Percentiles rank a stretch among this genome's conserved stretches.
phyloP scores from a whole-genome alignment of 2,888 invertebrate genomes.

The Caenorhabditis sp. region DNA sequence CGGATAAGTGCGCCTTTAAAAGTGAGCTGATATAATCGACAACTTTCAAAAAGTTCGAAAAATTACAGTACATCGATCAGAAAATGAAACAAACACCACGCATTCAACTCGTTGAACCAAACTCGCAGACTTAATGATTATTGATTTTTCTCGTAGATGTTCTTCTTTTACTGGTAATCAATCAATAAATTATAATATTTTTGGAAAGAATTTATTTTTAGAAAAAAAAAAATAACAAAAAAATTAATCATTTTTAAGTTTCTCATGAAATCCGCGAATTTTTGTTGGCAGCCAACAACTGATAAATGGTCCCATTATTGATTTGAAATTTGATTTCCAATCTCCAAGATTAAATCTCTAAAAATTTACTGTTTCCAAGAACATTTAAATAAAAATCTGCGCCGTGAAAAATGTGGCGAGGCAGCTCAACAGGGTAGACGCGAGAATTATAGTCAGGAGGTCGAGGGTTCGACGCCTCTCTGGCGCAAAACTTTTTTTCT shows the following conservation, averaged over 20 bases:
- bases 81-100: slow-evolving; percentile 40
- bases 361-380: not conserved
- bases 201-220: too few species aligned
- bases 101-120: slow-evolving; percentile 13
- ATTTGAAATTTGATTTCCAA: slow-evolving; percentile 28
- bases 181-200: too few species aligned
- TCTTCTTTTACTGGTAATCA: not conserved
- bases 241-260: too few species aligned
- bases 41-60: not conserved
- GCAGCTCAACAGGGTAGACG: too few species aligned
- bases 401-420: too few species aligned
- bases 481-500: too few species aligned
- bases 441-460: too few species aligned
- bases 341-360: slow-evolving; percentile 23
- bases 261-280: too few species aligned
- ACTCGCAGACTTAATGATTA: slow-evolving; percentile 27
- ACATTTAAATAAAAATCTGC: not conserved
- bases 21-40: slow-evolving; percentile 52
- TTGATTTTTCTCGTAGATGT: not conserved
- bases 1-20: slow-evolving; percentile 96
- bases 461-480: too few species aligned
- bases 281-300: too few species aligned
- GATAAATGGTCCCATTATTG: slow-evolving; percentile 23
- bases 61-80: slow-evolving; percentile 34
- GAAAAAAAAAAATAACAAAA: not conserved